Conservation (phyloP, 1,140 invertebrate genomes). For the Akabosia matsudoensis region DNA sequence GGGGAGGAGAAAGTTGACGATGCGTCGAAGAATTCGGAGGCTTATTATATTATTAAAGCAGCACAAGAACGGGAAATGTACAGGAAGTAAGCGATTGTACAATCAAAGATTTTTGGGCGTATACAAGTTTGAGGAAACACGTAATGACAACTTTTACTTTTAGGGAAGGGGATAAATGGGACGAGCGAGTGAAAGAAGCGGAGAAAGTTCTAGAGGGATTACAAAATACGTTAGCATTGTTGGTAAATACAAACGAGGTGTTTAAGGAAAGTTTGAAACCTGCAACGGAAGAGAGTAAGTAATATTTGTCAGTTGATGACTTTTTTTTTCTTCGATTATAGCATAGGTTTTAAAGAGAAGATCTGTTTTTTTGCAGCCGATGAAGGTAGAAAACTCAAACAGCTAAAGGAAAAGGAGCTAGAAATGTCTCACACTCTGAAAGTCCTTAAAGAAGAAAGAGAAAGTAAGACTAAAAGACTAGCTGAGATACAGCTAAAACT, state of each 20-base stretch:
- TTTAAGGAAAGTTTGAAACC: conserved; percentile 42
- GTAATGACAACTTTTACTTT: conserved; percentile 44
- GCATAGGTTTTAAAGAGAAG: too few species aligned
- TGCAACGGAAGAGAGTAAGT: conserved; percentile 31
- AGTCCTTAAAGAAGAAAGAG: not conserved
- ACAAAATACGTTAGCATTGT: conserved; percentile 63
- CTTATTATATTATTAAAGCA: conserved; percentile 64
- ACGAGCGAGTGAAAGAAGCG: conserved; percentile 62
- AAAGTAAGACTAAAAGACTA: not conserved
- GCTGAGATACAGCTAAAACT: conserved; percentile 21
- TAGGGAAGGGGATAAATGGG: conserved; percentile 66
- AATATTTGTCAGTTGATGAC: not conserved
- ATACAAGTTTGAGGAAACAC: not conserved
- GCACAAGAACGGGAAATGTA: conserved; percentile 38
- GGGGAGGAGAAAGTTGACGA: not conserved
- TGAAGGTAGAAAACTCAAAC: conserved; percentile 17
- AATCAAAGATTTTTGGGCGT: not conserved
- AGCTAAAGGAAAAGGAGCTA: conserved; percentile 11
- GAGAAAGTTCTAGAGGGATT: conserved; percentile 70
- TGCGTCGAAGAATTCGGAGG: conserved; percentile 56
- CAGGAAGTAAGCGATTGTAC: conserved; percentile 12
- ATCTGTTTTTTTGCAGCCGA: conserved; percentile 12
- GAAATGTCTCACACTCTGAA: not conserved
- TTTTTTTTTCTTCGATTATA: not conserved
- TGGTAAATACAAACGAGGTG: conserved; percentile 36